A percentile compares a stretch with the other conserved stretches of the same genome.
These are phyloP conservation scores for Psilopsiagon aurifrons DNA, from an alignment of 2,113 vertebrate genomes.

Conservation along the genomic window DNA sequence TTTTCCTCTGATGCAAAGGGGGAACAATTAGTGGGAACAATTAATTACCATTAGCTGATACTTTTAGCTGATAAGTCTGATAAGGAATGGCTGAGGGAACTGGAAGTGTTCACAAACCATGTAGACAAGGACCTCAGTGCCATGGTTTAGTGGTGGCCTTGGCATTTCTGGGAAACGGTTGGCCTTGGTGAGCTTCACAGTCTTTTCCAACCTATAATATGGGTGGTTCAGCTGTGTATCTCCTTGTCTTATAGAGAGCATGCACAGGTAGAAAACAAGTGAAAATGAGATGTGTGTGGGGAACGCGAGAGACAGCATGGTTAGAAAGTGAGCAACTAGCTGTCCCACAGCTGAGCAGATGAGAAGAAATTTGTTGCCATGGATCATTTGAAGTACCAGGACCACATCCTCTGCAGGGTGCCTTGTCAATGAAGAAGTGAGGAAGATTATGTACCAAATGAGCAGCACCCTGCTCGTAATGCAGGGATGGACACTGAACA, in stretches of 20 bases:
- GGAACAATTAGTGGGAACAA: not conserved
- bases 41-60: not conserved
- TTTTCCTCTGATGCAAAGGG: not conserved
- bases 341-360: not conserved
- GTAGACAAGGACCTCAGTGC: not conserved
- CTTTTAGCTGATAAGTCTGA: not conserved
- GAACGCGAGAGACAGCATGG: not conserved
- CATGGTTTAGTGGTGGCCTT: not conserved
- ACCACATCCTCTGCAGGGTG: not conserved
- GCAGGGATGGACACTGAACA: fast-evolving
- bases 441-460: not conserved
- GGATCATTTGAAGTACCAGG: not conserved
- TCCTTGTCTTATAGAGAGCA: not conserved
- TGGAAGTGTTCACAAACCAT: not conserved
- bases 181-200: not conserved
- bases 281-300: not conserved
- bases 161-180: not conserved
- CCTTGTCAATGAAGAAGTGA: not conserved
- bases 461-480: not conserved
- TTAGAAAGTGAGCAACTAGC: not conserved
- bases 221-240: not conserved
- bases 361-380: not conserved
- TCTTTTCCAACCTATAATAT: not conserved
- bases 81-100: not conserved
- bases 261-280: not conserved